Conservation (phyloP, 2,797 vertebrate species). For the Protonibea diacanthus region DNA sequence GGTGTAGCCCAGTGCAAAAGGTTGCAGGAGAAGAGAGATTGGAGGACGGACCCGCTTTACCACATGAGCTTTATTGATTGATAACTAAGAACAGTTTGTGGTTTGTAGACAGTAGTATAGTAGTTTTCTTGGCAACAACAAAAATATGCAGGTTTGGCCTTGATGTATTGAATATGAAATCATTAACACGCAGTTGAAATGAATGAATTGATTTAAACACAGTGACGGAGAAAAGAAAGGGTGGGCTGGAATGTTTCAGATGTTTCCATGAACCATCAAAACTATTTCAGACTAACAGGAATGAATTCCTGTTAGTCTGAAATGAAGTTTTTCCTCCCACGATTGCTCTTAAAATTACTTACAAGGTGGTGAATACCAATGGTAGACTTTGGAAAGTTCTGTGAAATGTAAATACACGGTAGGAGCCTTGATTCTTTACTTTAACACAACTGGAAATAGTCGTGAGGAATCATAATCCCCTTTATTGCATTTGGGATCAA, state of each 20-base stretch:
- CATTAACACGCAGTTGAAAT: not conserved
- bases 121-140: not conserved
- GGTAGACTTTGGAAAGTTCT: not conserved
- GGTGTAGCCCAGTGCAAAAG: not conserved
- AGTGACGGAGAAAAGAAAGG: not conserved
- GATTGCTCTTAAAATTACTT: not conserved
- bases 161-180: too few relatives aligned
- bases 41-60: too few relatives aligned
- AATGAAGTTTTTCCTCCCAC: not conserved
- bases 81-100: not conserved
- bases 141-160: not conserved
- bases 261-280: not conserved
- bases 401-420: not conserved
- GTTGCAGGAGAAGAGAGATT: too few relatives aligned
- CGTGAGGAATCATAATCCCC: not conserved
- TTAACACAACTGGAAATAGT: not conserved
- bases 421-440: not conserved
- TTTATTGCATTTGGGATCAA: too few relatives aligned
- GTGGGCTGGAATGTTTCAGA: not conserved
- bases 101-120: not conserved
- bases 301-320: not conserved
- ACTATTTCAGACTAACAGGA: not conserved
- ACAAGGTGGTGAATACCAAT: not conserved
- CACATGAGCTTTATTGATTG: not conserved
- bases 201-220: not conserved